Conservation (phyloP, 2,888 invertebrate species). For the Cetonia aurata region DNA sequence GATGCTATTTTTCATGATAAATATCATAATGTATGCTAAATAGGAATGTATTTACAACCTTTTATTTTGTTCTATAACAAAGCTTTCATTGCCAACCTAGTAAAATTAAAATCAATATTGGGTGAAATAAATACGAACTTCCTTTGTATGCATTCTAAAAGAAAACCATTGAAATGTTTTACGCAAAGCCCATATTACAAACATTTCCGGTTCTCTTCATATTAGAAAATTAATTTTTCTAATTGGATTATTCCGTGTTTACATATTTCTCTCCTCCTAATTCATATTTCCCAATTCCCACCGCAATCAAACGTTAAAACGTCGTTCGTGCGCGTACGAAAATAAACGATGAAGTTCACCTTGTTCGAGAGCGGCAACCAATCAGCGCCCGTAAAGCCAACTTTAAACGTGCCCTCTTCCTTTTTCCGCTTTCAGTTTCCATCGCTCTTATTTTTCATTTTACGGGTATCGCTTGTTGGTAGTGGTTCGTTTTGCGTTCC, state of each 20-base stretch:
- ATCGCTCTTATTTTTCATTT: conserved; percentile 65
- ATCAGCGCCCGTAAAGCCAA: conserved; percentile 51
- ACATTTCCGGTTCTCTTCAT: no score
- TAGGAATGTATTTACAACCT: no score
- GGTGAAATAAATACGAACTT: no score
- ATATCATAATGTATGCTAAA: no score
- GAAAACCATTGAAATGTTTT: no score
- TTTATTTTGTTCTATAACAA: no score
- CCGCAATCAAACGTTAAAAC: conserved; percentile 1
- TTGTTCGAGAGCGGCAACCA: conserved; percentile 52
- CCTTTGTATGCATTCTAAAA: no score
- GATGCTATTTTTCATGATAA: no score
- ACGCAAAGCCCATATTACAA: no score
- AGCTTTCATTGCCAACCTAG: no score
- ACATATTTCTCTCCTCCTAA: conserved; percentile 1
- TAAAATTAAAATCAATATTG: no score
- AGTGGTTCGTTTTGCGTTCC: conserved; percentile 47
- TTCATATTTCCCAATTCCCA: conserved; percentile 27
- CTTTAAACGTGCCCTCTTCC: conserved; percentile 43
- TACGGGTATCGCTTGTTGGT: conserved; percentile 49
- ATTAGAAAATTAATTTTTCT: conserved; percentile 6
- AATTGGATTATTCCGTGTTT: conserved; percentile 20
- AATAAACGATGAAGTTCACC: conserved; percentile 48
- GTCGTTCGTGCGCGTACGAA: conserved; percentile 37
- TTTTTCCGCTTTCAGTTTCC: conserved; percentile 67